Conservation (phyloP, 92 coral and sea anemone species). For the Phenganax subtilis region DNA sequence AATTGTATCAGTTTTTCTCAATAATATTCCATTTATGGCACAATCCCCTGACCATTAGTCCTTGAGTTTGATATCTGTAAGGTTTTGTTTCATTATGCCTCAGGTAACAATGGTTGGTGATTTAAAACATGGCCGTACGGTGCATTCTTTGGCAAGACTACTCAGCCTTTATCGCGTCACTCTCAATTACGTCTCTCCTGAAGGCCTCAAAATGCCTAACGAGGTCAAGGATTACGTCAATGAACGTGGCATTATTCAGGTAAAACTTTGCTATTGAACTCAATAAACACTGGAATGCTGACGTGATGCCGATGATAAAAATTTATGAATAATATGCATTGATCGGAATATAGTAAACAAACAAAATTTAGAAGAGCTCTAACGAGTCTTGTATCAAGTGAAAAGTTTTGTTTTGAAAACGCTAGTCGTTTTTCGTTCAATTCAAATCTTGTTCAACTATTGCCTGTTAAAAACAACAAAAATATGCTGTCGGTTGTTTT, state of each 20-base stretch:
- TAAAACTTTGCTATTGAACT: slow-evolving; percentile 18
- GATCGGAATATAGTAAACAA: no score
- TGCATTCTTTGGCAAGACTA: slow-evolving; percentile 83
- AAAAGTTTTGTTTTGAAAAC: no score
- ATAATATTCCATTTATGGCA: not conserved
- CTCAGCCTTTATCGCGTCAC: slow-evolving; percentile 87
- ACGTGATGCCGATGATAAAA: no score
- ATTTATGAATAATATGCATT: no score
- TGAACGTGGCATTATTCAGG: slow-evolving; percentile 78
- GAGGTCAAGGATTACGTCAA: slow-evolving; percentile 69
- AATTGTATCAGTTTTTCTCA: no score
- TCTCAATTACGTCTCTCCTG: slow-evolving; percentile 85
- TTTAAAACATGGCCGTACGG: slow-evolving; percentile 93
- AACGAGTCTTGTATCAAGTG: no score
- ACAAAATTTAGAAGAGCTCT: no score
- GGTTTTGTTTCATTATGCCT: not conserved
- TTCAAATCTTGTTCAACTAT: no score
- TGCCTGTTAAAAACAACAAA: no score
- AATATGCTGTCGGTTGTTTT: no score
- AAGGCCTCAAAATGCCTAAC: slow-evolving; percentile 81
- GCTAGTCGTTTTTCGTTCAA: no score
- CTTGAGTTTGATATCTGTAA: not conserved
- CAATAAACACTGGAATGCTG: not conserved
- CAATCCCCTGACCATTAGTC: not conserved
- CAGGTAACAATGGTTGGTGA: slow-evolving; percentile 98